Evolutionary conservation across 1,140 invertebrate genomes (phyloP).

Genomic region (Nasonia vitripennis): DNA sequence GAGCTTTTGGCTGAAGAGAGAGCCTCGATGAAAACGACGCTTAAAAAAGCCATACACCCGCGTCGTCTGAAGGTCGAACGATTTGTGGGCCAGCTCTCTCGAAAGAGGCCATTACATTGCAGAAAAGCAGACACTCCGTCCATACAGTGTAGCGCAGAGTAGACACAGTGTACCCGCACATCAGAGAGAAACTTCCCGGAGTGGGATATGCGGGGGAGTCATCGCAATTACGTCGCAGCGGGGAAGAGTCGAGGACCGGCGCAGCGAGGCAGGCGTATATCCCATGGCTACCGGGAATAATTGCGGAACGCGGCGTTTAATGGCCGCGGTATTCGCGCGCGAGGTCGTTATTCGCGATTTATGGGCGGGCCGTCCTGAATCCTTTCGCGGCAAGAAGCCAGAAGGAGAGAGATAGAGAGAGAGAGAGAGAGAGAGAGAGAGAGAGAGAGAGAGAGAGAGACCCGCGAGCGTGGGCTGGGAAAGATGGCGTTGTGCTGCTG

Average conservation of each 20-base stretch:
- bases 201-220: not conserved
- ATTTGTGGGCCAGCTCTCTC: not conserved
- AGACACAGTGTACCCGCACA: not conserved
- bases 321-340: slow-evolving; percentile 60
- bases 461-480: not conserved
- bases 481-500: not conserved
- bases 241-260: not conserved
- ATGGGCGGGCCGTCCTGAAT: slow-evolving; percentile 62
- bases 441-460: too few species aligned
- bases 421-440: not conserved
- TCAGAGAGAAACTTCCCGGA: not conserved
- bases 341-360: slow-evolving; percentile 68
- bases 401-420: not conserved
- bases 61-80: not conserved
- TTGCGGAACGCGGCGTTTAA: slow-evolving; percentile 59
- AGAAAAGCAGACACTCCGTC: too few species aligned
- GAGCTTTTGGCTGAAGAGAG: too few species aligned
- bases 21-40: not conserved
- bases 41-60: not conserved
- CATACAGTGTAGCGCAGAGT: not conserved
- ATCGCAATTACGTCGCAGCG: not conserved
- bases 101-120: not conserved
- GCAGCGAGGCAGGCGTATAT: not conserved
- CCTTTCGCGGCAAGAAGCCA: slow-evolving; percentile 58
- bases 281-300: slow-evolving; percentile 37